Conservation (phyloP, 2,113 vertebrate genomes). For the Nymphicus hollandicus region DNA sequence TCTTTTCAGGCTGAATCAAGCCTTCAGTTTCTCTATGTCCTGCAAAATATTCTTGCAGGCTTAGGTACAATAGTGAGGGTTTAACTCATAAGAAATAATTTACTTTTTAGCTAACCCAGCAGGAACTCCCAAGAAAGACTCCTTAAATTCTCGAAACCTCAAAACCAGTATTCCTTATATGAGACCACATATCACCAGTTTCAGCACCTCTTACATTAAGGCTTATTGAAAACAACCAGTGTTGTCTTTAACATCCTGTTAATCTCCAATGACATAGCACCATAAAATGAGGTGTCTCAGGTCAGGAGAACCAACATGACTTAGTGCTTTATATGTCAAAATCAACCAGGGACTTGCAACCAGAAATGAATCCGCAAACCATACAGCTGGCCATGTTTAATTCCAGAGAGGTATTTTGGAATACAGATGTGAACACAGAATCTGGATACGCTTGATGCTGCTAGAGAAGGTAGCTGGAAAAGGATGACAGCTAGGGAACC, state of each 20-base stretch:
- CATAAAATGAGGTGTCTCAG: background rate
- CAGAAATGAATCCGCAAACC: background rate
- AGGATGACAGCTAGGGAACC: background rate
- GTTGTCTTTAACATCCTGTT: background rate
- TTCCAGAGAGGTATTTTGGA: background rate
- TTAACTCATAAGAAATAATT: background rate
- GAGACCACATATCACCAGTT: background rate
- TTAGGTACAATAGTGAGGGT: background rate
- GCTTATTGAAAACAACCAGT: background rate
- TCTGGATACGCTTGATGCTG: background rate
- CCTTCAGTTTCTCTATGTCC: background rate
- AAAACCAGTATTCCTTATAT: background rate
- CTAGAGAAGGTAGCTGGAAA: background rate
- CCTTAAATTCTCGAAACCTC: background rate
- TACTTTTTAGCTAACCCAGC: background rate
- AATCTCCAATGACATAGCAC: background rate
- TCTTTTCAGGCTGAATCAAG: background rate
- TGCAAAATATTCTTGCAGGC: background rate
- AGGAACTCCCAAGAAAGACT: background rate
- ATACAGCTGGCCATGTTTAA: background rate
- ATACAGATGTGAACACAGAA: background rate
- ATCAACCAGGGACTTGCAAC: background rate
- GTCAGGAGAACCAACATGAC: background rate
- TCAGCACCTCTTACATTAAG: background rate
- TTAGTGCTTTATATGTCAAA: background rate